Evolutionary conservation across 2,113 vertebrate genomes (phyloP).

Genomic region (Caretta caretta): DNA sequence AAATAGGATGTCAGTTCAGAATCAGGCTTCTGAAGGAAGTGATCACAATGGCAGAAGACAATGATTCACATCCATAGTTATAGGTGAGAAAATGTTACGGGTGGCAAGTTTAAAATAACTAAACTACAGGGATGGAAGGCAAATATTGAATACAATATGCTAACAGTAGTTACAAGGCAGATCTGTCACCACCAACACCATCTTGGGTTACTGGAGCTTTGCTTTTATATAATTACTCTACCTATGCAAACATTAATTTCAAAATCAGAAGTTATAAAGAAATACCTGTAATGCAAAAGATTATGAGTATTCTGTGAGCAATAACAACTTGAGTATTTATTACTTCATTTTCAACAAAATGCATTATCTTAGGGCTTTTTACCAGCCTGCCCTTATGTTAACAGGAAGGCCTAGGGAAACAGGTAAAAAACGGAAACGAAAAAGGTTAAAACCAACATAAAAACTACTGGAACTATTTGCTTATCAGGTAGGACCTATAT

Average conservation of each 20-base stretch:
- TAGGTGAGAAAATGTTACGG: slow-evolving; percentile 28
- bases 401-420: slow-evolving; percentile 96
- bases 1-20: background rate
- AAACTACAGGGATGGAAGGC: slow-evolving; percentile 48
- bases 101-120: slow-evolving; percentile 67
- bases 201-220: slow-evolving; percentile 57
- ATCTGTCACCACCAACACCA: slow-evolving; percentile 35
- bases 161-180: slow-evolving; percentile 57
- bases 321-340: slow-evolving; percentile 83
- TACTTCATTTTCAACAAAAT: slow-evolving; percentile 77
- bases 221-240: slow-evolving; percentile 47
- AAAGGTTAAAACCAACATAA: slow-evolving; percentile 94
- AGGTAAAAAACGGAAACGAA: slow-evolving; percentile 97
- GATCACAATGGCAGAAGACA: background rate
- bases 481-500: slow-evolving; percentile 90
- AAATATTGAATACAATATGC: slow-evolving; percentile 51
- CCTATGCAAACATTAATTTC: slow-evolving; percentile 52
- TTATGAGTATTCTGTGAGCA: slow-evolving; percentile 81
- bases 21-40: background rate
- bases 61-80: background rate
- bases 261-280: slow-evolving; percentile 58
- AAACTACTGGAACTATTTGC: slow-evolving; percentile 84
- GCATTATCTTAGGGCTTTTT: slow-evolving; percentile 81
- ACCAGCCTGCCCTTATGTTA: slow-evolving; percentile 91
- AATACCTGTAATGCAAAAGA: slow-evolving; percentile 51